phyloP scores from a whole-genome alignment of 2,113 vertebrate species.

The Protomyctophum bolini region DNA sequence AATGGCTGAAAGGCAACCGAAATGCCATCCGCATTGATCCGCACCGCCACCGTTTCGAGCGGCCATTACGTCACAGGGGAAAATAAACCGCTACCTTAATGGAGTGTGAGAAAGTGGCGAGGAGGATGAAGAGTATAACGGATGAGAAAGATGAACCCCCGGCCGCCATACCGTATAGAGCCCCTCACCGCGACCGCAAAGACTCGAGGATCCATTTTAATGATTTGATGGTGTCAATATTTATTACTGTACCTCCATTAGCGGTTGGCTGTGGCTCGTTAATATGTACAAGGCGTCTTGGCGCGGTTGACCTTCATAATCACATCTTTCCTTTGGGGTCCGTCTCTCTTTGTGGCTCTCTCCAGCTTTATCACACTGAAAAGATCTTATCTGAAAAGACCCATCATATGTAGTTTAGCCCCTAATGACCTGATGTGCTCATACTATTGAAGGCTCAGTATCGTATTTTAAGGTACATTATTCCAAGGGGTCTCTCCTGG shows the following conservation, averaged over 20 bases:
- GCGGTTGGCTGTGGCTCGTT: slow-evolving; percentile 49
- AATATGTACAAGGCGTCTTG: slow-evolving; percentile 42
- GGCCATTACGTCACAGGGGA: not conserved
- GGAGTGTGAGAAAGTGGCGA: slow-evolving; percentile 44
- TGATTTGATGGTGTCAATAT: slow-evolving; percentile 63
- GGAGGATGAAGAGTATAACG: slow-evolving; percentile 44
- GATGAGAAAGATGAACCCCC: slow-evolving; percentile 62
- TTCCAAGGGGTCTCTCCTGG: no score
- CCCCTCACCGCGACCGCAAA: not conserved
- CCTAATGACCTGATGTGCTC: no score
- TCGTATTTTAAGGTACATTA: no score
- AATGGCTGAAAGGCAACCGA: slow-evolving; percentile 19
- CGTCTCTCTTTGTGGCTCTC: not conserved
- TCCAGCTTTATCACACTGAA: no score
- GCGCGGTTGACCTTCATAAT: slow-evolving; percentile 51
- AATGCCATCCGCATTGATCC: slow-evolving; percentile 48
- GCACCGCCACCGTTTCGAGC: slow-evolving; percentile 5
- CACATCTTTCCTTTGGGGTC: slow-evolving; percentile 15
- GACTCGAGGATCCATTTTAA: slow-evolving; percentile 42
- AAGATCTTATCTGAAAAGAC: no score
- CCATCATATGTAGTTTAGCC: no score
- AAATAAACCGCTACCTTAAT: slow-evolving; percentile 35
- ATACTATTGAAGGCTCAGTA: no score
- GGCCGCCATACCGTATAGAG: slow-evolving; percentile 34
- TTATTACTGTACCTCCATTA: slow-evolving; percentile 69